These are phyloP conservation scores for Chelidonichthys spinosus DNA, from an alignment of 2,797 vertebrate genomes.

Conservation along the genomic window DNA sequence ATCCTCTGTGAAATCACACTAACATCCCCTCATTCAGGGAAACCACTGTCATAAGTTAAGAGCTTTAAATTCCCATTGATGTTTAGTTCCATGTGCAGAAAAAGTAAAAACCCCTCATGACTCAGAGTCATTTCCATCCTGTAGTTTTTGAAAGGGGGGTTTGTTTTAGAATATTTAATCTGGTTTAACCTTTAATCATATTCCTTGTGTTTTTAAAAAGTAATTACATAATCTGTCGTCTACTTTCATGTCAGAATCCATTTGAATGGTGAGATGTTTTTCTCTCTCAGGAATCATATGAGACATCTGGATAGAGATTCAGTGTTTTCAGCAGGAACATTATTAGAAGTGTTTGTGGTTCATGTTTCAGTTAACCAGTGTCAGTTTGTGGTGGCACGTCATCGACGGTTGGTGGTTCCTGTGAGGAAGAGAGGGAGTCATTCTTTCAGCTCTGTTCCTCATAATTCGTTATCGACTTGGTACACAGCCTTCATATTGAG, in stretches of 20 bases:
- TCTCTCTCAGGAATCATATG: not conserved
- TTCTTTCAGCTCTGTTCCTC: not conserved
- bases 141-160: not conserved
- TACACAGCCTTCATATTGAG: not conserved
- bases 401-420: not conserved
- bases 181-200: conserved; percentile 7
- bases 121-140: conserved; percentile 24
- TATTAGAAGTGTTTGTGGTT: conserved; percentile 52
- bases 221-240: conserved; percentile 2
- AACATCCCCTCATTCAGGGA: not conserved
- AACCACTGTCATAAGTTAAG: conserved; percentile 37
- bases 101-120: conserved; percentile 13
- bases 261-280: not conserved
- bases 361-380: conserved; percentile 11
- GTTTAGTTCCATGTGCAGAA: conserved; percentile 10
- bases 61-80: conserved; percentile 14
- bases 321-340: conserved; percentile 55
- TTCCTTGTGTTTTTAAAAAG: not conserved
- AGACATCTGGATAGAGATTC: not conserved
- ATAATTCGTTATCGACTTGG: not conserved
- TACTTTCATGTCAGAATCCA: conserved; percentile 6
- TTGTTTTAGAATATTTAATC: conserved; percentile 14
- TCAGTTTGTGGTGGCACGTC: not conserved
- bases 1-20: conserved; percentile 20
- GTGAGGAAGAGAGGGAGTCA: not conserved